These are phyloP conservation scores for Lasioglossum leucozonium DNA, from an alignment of 2,888 invertebrate genomes.

Conservation along the genomic window DNA sequence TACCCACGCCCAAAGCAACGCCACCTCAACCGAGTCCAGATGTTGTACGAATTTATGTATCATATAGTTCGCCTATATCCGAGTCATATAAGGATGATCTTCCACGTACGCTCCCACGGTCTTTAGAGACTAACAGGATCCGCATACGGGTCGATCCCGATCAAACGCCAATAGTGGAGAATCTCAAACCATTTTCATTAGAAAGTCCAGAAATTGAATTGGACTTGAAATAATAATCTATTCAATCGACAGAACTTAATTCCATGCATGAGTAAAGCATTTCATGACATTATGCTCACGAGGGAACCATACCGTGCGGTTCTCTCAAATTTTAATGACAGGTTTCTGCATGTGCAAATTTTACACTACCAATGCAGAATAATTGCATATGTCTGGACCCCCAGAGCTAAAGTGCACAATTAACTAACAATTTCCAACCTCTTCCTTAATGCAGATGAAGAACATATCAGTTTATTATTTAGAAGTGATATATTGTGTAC, in stretches of 20 bases:
- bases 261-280: slow-evolving; percentile 10
- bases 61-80: slow-evolving; percentile 88
- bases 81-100: slow-evolving; percentile 86
- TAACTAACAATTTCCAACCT: not conserved
- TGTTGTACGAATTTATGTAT: slow-evolving; percentile 92
- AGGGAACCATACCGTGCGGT: not conserved
- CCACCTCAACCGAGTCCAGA: slow-evolving; percentile 90
- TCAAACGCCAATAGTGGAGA: slow-evolving; percentile 86
- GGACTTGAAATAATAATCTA: slow-evolving; percentile 79
- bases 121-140: slow-evolving; percentile 89
- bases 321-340: slow-evolving; percentile 10
- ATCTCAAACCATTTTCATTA: slow-evolving; percentile 81
- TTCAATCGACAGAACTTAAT: slow-evolving; percentile 14
- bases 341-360: not conserved
- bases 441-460: not conserved
- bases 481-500: not conserved
- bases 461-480: not conserved
- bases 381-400: not conserved
- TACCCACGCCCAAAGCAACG: slow-evolving; percentile 88
- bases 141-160: slow-evolving; percentile 90
- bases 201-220: slow-evolving; percentile 81
- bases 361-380: not conserved
- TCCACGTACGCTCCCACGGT: slow-evolving; percentile 85
- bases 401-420: not conserved
- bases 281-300: slow-evolving; percentile 51